These are phyloP conservation scores for Xylocopa sonorina DNA, from an alignment of 1,140 invertebrate species.

Conservation along the genomic window DNA sequence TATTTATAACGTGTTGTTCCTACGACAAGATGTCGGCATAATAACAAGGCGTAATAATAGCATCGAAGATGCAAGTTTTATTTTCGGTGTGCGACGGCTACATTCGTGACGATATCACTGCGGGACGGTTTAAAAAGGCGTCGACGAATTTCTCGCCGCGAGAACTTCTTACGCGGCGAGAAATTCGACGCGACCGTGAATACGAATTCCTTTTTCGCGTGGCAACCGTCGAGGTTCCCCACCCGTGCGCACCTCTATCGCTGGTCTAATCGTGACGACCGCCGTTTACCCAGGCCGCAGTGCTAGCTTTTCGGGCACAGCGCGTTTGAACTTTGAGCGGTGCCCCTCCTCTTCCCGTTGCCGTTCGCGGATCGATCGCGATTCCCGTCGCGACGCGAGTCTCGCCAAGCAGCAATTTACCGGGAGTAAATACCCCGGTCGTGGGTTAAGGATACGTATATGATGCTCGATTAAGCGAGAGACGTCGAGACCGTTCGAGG, in stretches of 20 bases:
- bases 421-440: slow-evolving; percentile 9
- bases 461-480: slow-evolving; percentile 1
- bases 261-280: background rate
- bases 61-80: slow-evolving; percentile 21
- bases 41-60: slow-evolving; percentile 31
- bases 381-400: too few species aligned
- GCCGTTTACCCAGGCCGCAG: too few species aligned
- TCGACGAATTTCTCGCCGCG: too few species aligned
- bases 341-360: background rate
- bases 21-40: slow-evolving; percentile 15
- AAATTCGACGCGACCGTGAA: background rate
- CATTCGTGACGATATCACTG: background rate
- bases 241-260: background rate
- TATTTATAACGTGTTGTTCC: slow-evolving; percentile 26
- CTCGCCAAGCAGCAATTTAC: background rate
- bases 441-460: background rate
- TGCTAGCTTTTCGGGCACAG: background rate
- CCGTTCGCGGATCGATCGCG: background rate
- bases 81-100: slow-evolving; percentile 19
- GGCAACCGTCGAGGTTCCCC: too few species aligned
- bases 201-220: background rate
- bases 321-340: background rate
- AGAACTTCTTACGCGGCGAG: background rate
- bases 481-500: too few species aligned
- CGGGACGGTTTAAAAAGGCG: too few species aligned